phyloP scores from a whole-genome alignment of 2,888 invertebrate species.

The Cephus runcator region DNA sequence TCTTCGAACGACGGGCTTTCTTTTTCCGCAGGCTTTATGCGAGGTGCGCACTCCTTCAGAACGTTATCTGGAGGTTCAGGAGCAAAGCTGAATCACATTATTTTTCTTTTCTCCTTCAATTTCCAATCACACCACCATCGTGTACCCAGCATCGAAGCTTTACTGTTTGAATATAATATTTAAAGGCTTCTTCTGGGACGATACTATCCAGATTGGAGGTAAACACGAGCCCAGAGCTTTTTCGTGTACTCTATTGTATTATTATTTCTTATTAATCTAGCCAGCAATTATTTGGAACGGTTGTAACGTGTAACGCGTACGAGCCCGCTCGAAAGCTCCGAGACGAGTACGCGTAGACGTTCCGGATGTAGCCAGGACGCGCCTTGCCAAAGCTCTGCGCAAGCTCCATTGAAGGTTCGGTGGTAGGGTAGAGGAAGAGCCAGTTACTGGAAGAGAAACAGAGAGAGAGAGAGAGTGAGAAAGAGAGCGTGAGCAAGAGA shows the following conservation, averaged over 20 bases:
- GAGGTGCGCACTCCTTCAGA: neutral
- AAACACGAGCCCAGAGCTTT: neutral
- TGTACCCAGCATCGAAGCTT: neutral
- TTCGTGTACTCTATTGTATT: neutral
- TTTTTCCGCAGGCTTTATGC: neutral
- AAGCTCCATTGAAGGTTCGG: conserved; percentile 32
- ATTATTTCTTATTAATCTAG: neutral
- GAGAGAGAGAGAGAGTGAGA: neutral
- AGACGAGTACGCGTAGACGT: conserved; percentile 28
- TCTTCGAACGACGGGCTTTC: neutral
- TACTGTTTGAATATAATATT: neutral
- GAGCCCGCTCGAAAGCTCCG: conserved; percentile 26
- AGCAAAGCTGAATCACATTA: neutral
- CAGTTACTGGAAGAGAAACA: neutral
- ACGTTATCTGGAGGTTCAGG: neutral
- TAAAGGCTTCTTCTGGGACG: neutral
- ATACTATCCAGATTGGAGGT: neutral
- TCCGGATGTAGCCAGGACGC: conserved; percentile 35
- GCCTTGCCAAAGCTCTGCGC: conserved; percentile 45
- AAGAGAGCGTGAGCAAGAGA: neutral
- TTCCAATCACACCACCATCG: neutral
- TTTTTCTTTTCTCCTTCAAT: neutral
- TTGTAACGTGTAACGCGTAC: conserved; percentile 2
- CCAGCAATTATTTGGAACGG: neutral
- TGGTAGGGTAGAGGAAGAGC: neutral